phyloP scores from a whole-genome alignment of 2,888 invertebrate genomes.

The Drosophila merina region DNA sequence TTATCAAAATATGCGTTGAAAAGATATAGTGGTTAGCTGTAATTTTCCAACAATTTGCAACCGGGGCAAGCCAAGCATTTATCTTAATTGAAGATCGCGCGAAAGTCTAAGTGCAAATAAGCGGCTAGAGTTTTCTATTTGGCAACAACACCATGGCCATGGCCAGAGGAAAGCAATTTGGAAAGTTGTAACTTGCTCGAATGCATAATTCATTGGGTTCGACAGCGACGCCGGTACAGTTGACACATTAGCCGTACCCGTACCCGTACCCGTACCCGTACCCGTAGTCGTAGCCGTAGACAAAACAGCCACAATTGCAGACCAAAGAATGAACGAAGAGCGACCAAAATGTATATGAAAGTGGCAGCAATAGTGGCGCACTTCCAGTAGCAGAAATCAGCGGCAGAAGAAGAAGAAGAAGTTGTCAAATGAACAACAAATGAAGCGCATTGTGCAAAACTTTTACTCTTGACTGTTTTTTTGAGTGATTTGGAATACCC shows the following conservation, averaged over 20 bases:
- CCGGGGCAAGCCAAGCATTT: slow-evolving; percentile 36
- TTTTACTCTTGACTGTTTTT: slow-evolving; percentile 59
- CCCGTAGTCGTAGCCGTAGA: slow-evolving; percentile 46
- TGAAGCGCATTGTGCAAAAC: slow-evolving; percentile 75
- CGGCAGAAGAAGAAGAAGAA: slow-evolving; percentile 34
- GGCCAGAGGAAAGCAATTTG: slow-evolving; percentile 63
- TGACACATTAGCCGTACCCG: slow-evolving; percentile 63
- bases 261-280: slow-evolving; percentile 20
- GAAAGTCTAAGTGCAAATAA: slow-evolving; percentile 53
- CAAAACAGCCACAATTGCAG: slow-evolving; percentile 52
- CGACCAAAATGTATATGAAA: slow-evolving; percentile 28
- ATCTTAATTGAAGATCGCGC: slow-evolving; percentile 55
- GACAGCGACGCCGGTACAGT: slow-evolving; percentile 55
- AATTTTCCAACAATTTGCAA: slow-evolving; percentile 31
- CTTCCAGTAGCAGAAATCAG: slow-evolving; percentile 20
- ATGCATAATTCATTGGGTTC: slow-evolving; percentile 75
- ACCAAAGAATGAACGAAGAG: slow-evolving; percentile 39
- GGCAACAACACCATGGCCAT: slow-evolving; percentile 46
- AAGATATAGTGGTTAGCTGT: not conserved
- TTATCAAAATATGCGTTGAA: too few species aligned
- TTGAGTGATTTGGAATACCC: slow-evolving; percentile 11
- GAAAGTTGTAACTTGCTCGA: slow-evolving; percentile 69
- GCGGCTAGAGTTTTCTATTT: slow-evolving; percentile 62
- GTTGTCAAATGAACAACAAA: slow-evolving; percentile 68
- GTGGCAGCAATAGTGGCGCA: not conserved